phyloP scores from a whole-genome alignment of 2,888 invertebrate genomes.

The Diabrotica balteata region DNA sequence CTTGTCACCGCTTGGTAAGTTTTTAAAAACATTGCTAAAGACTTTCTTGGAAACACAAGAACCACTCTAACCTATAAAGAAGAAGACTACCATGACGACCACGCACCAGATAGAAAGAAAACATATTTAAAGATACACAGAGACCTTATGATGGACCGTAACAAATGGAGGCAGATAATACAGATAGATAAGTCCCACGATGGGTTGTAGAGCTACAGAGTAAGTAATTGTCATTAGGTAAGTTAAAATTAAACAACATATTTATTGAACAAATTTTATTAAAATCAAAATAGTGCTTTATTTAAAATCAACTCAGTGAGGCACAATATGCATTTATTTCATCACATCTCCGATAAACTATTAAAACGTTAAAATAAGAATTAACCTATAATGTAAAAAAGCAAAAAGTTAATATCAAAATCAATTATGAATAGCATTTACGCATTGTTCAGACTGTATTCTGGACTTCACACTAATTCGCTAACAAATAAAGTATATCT shows the following conservation, averaged over 20 bases:
- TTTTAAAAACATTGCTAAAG: too few species aligned
- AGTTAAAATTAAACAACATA: conserved; percentile 5
- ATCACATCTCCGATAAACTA: conserved; percentile 45
- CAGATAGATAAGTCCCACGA: not conserved
- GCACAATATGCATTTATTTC: conserved; percentile 51
- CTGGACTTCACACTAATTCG: conserved; percentile 11
- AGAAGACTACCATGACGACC: too few species aligned
- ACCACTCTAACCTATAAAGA: too few species aligned
- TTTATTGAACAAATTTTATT: conserved; percentile 51
- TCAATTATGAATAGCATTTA: conserved; percentile 17
- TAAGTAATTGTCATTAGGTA: not conserved
- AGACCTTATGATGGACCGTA: too few species aligned
- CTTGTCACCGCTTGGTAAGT: too few species aligned
- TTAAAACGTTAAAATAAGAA: conserved; percentile 28
- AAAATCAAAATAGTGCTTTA: conserved; percentile 53
- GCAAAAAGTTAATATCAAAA: conserved; percentile 29
- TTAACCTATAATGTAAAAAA: conserved; percentile 30
- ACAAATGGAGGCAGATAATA: too few species aligned
- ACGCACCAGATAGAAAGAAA: too few species aligned
- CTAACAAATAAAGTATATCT: too few species aligned
- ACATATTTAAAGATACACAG: too few species aligned
- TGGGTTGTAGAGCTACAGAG: not conserved
- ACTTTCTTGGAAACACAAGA: too few species aligned
- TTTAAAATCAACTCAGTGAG: conserved; percentile 54
- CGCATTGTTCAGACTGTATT: not conserved